A percentile compares a stretch with the other conserved stretches of the same genome.
phyloP scores from a whole-genome alignment of 2,113 vertebrate genomes.

The Clarias magur region DNA sequence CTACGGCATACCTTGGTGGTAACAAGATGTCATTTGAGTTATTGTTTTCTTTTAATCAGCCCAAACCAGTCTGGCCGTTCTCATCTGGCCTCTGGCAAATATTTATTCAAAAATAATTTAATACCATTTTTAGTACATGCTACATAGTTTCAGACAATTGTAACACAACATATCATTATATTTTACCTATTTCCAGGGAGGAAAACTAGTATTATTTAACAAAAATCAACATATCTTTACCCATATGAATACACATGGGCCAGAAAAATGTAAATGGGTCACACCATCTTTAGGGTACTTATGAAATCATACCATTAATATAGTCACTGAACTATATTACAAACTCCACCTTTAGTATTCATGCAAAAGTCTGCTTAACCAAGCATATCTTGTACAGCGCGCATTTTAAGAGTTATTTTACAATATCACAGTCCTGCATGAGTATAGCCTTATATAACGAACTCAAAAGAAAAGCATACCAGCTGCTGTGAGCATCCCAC shows the following conservation, averaged over 20 bases:
- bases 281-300: neutral
- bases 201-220: neutral
- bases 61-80: too few relatives aligned
- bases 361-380: neutral
- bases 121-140: neutral
- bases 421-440: neutral
- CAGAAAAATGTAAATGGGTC: neutral
- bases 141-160: neutral
- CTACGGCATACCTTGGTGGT: too few relatives aligned
- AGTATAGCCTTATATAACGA: neutral
- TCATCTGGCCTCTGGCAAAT: too few relatives aligned
- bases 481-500: constrained; percentile 12
- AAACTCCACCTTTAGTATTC: neutral
- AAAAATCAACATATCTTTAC: neutral
- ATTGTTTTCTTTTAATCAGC: too few relatives aligned
- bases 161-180: neutral
- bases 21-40: too few relatives aligned
- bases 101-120: too few relatives aligned
- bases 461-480: neutral
- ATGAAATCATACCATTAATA: neutral
- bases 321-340: neutral
- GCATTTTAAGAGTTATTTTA: neutral
- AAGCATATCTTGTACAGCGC: neutral
- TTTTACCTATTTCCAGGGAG: neutral
- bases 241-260: neutral